Base-by-base conservation (phyloP, 2,113 vertebrate genomes). In the Cinclus mexicanus region DNA sequence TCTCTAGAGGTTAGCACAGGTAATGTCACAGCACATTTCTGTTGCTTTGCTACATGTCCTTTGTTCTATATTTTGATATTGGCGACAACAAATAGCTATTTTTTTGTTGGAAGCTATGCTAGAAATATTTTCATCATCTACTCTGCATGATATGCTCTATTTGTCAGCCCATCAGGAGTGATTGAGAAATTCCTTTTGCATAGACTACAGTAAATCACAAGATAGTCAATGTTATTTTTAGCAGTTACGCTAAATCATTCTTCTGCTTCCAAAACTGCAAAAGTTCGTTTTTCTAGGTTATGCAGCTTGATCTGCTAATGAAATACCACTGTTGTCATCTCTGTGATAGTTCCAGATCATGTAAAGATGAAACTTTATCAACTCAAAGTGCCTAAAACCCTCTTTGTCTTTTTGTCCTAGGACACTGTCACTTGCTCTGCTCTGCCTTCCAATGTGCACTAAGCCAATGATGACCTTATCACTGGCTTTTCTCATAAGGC, bases 111-210 rank as follows among this genome's bases (percentile, higher is more conserved):
- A 71, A 92, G 17, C 41, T 53, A n/a, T 31, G 25, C 19, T 80
- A 87, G 64, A 81, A 86, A 65, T 57, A 53, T 41, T 89, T 72
- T 83, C 13, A 28, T 41, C 52, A 20, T 49, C 72, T 69, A 24
- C 52, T 67, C 21, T 77, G 39, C 16, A 2, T 57, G 80, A 33
- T 61, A 31, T 69, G 76, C 84, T 80, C 49, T 52, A 6, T 77
- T 80, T 92, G 63, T 94, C 71, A 89, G 41, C 33, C 14, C 59
- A 42, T 86, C 7, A 6, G 52, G 68, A 89, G 33, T 42, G 68
- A 90, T 46, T 74, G 64, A 83, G 89, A 95, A 90, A 95, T 60
- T 71, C 64, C 41, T 91, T 92, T 57, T 91, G 72, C 72, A 17
- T 70, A 42, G 83, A 70, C 52, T 67, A 70, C 74, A 74, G 83